Percentiles rank a stretch among this genome's conserved stretches.
Evolutionary conservation across 2,888 invertebrate species (phyloP).

Genomic region (Tenthredo distinguenda): DNA sequence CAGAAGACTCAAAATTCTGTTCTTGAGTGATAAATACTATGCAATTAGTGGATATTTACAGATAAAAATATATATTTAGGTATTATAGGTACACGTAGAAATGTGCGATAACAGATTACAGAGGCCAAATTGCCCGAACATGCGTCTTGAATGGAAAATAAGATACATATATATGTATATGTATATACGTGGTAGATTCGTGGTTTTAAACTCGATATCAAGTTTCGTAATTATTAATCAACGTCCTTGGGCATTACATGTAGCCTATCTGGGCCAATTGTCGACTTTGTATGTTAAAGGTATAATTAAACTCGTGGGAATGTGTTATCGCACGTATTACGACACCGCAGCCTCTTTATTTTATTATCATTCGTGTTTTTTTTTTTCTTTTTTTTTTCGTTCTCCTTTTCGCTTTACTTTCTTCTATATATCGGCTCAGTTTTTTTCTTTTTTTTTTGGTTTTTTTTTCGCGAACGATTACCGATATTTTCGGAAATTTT

Average conservation of each 20-base stretch:
- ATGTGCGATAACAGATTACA: background rate
- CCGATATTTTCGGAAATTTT: too few species aligned
- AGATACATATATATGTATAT: background rate
- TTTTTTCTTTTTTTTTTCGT: too few species aligned
- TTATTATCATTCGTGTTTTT: background rate
- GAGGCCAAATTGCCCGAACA: background rate
- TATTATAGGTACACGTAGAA: background rate
- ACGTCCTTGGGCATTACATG: background rate
- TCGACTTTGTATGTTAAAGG: background rate
- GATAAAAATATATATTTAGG: too few species aligned
- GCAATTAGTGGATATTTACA: too few species aligned
- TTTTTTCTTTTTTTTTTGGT: too few species aligned
- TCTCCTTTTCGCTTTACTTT: too few species aligned
- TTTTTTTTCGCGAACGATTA: too few species aligned
- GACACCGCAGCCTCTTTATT: background rate
- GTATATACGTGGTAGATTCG: background rate
- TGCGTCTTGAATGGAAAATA: background rate
- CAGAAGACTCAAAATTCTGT: background rate
- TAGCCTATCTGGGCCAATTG: background rate
- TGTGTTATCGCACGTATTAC: background rate
- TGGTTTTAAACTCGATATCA: slow-evolving; percentile 1
- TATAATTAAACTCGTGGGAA: slow-evolving; percentile 40
- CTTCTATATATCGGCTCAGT: too few species aligned
- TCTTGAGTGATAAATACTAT: too few species aligned
- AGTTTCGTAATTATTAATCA: slow-evolving; percentile 38